A percentile compares a stretch with the other conserved stretches of the same genome.
These are phyloP conservation scores for Tetragnatha montana DNA, from an alignment of 2,888 invertebrate species.

Conservation along the genomic window DNA sequence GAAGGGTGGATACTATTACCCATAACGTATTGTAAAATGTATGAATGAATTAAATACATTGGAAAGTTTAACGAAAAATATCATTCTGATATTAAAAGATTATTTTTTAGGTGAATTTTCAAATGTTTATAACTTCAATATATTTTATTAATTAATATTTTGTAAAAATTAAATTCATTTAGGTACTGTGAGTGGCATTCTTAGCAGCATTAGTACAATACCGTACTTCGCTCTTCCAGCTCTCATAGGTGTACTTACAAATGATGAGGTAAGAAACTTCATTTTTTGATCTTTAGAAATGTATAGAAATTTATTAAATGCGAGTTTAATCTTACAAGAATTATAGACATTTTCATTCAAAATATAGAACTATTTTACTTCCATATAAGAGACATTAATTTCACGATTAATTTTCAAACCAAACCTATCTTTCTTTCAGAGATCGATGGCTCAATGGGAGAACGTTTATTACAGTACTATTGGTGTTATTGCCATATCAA, in stretches of 20 bases:
- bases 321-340: background rate
- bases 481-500: background rate
- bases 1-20: too few species aligned
- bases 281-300: background rate
- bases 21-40: too few species aligned
- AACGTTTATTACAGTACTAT: slow-evolving; percentile 21
- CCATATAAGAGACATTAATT: too few species aligned
- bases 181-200: slow-evolving; percentile 9
- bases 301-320: background rate
- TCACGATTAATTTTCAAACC: too few species aligned
- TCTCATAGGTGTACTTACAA: slow-evolving; percentile 5
- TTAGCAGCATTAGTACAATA: background rate
- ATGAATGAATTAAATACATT: too few species aligned
- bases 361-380: too few species aligned
- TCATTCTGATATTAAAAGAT: too few species aligned
- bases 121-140: too few species aligned
- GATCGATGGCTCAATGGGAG: slow-evolving; percentile 4
- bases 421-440: background rate
- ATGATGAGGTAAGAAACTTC: background rate
- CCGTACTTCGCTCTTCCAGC: slow-evolving; percentile 15
- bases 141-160: too few species aligned
- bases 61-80: too few species aligned
- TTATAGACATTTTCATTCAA: background rate
- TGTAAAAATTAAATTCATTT: background rate
- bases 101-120: too few species aligned